Evolutionary conservation across 2,113 vertebrate genomes (phyloP), one percentile per base, ranked within the genome.

Genomic region (Chloropsis cyanopogon): DNA sequence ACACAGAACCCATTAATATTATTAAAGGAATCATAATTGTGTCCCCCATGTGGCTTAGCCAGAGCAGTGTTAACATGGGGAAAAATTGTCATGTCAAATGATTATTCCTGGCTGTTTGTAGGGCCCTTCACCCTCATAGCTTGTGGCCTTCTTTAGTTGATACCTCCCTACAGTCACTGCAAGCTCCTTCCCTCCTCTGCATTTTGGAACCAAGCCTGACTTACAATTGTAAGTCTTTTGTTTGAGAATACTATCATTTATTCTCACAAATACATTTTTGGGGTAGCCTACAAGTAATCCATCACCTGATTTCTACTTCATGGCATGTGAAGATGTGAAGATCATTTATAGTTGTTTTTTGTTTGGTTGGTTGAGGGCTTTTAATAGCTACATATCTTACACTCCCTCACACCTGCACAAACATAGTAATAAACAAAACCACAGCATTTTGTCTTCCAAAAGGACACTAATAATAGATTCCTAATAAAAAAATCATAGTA

Each of bases 201-300:
- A 21, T 77, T 91, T 71, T 44, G 31, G 63, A 91, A 56, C 54
- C 31, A 42, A 16, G 29, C 44, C 41, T 76, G 33, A 57, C n/a
- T 19, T 76, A 64, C 56, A 83, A 77, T 26, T 42, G 14, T 42
- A 71, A 54, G 35, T 41, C 41, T 91, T 77, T 73, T 88, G 66
- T 92, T 97, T 89, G 14, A 96, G 66, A 68, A 91, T 12, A 23
- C 68, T 90, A 96, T 53, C 42, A 82, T 49, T 69, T 88, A n/a
- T 47, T 96, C 93, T 94, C 46, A 8, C 28, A 82, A 70, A 82
- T 33, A 39, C 16, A 17, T n/a, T 61, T 86, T 60, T 26, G 9
- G 11, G n/a, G 4, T 35, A 72, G 10, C 17, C 12, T 54, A 12
- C 12, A 82, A 86, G 21, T 21, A 79, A 78, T 25, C 14, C 13